phyloP scores from a whole-genome alignment of 2,113 vertebrate genomes.

The Alectura lathami region DNA sequence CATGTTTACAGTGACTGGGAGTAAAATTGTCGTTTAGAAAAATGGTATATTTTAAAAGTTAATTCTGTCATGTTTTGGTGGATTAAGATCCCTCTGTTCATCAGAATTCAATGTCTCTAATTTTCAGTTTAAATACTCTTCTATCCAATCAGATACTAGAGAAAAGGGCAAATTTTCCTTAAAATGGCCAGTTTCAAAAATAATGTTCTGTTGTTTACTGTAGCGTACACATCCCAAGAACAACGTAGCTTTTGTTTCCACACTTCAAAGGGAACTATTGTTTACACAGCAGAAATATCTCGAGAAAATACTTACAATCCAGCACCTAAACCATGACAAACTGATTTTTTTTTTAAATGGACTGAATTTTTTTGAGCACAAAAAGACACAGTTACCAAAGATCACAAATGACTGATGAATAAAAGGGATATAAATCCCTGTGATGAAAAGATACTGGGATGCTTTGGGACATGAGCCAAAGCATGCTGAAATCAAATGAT shows the following conservation, averaged over 20 bases:
- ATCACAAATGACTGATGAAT: neutral
- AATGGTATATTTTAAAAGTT: no score
- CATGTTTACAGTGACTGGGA: neutral
- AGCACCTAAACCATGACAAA: neutral
- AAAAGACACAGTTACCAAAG: neutral
- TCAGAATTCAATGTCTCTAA: neutral
- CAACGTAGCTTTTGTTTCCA: slow-evolving; percentile 3
- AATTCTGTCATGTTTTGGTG: neutral
- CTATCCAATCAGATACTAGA: neutral
- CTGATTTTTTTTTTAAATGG: neutral
- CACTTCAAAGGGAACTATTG: neutral
- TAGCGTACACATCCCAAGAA: neutral
- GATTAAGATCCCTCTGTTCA: neutral
- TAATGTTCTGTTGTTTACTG: neutral
- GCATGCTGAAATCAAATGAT: neutral
- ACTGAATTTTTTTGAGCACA: neutral
- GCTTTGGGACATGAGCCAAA: neutral
- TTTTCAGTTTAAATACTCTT: neutral
- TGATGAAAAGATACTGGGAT: neutral
- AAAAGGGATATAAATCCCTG: neutral
- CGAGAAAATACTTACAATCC: neutral
- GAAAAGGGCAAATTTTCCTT: neutral
- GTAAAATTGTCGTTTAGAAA: no score
- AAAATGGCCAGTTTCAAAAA: neutral
- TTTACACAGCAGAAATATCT: neutral